Evolutionary conservation across 2,888 invertebrate genomes (phyloP).

Genomic region (Hoplodrina blanda): DNA sequence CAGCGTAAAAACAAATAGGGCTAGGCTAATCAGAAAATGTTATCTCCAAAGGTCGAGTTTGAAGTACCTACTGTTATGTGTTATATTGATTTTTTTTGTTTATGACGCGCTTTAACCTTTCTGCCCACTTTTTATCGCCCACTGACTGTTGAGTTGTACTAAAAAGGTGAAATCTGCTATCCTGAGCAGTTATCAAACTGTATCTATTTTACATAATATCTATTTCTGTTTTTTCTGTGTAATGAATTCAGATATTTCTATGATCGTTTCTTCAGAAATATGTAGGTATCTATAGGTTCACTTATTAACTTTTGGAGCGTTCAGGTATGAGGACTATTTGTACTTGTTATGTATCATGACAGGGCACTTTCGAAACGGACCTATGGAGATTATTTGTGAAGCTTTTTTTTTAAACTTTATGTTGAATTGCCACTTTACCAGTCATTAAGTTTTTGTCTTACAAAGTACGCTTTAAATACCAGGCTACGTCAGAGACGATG

Average conservation of each 20-base stretch:
- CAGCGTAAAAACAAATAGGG: slow-evolving; percentile 1
- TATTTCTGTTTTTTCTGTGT: no score
- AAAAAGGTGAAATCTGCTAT: background rate
- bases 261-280: no score
- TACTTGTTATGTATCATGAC: background rate
- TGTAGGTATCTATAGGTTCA: no score
- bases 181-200: background rate
- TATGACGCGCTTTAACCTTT: slow-evolving; percentile 2
- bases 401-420: slow-evolving; percentile 7
- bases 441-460: slow-evolving; percentile 24
- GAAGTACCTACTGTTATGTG: slow-evolving; percentile 7
- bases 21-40: slow-evolving; percentile 10
- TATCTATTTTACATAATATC: background rate
- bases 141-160: slow-evolving; percentile 3
- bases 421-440: background rate
- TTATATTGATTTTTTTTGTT: slow-evolving; percentile 26
- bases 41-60: slow-evolving; percentile 34
- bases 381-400: background rate
- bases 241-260: background rate
- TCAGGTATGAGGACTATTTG: background rate
- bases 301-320: no score
- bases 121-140: slow-evolving; percentile 25
- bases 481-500: slow-evolving; percentile 12
- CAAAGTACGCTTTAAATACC: slow-evolving; percentile 4
- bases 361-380: background rate